Percentiles rank a stretch among this genome's conserved stretches.
These are phyloP conservation scores for Scartelaos histophorus DNA, from an alignment of 2,113 vertebrate genomes.

Conservation along the genomic window DNA sequence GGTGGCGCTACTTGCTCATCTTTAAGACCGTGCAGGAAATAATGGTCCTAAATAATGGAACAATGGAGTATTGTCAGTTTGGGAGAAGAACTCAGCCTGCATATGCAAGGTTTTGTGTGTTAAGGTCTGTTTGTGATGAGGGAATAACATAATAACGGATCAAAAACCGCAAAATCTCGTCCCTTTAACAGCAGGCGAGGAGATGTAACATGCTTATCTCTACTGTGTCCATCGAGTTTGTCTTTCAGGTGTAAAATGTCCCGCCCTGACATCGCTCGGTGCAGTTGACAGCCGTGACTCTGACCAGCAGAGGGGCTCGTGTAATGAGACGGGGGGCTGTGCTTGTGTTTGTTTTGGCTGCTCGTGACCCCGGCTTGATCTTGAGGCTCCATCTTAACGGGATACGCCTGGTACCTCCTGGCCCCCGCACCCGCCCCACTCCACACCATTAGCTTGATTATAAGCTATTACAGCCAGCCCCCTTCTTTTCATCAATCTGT, in stretches of 20 bases:
- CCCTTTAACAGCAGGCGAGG: too few species aligned
- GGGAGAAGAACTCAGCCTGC: too few species aligned
- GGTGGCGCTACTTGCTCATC: too few species aligned
- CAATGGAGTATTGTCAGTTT: too few species aligned
- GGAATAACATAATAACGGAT: too few species aligned
- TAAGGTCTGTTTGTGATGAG: too few species aligned
- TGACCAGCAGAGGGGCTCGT: background rate
- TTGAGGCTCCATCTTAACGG: conserved; percentile 33
- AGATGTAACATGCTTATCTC: too few species aligned
- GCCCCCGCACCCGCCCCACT: conserved; percentile 45
- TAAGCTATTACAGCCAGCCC: conserved; percentile 46
- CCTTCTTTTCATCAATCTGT: conserved; percentile 63
- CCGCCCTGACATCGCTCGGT: conserved; percentile 25
- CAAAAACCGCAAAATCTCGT: too few species aligned
- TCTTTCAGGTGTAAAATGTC: conserved; percentile 49
- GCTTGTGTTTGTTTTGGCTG: conserved; percentile 48
- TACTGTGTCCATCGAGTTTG: background rate
- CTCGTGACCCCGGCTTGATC: conserved; percentile 51
- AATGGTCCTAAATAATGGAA: too few species aligned
- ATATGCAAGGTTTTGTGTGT: too few species aligned
- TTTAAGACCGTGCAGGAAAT: too few species aligned
- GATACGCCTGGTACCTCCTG: conserved; percentile 42
- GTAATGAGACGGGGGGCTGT: background rate
- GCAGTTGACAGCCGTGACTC: conserved; percentile 38
- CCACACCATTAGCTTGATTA: conserved; percentile 49